These are phyloP conservation scores for Oreonectes daqikongensis DNA, from an alignment of 2,797 vertebrate species.

Conservation along the genomic window DNA sequence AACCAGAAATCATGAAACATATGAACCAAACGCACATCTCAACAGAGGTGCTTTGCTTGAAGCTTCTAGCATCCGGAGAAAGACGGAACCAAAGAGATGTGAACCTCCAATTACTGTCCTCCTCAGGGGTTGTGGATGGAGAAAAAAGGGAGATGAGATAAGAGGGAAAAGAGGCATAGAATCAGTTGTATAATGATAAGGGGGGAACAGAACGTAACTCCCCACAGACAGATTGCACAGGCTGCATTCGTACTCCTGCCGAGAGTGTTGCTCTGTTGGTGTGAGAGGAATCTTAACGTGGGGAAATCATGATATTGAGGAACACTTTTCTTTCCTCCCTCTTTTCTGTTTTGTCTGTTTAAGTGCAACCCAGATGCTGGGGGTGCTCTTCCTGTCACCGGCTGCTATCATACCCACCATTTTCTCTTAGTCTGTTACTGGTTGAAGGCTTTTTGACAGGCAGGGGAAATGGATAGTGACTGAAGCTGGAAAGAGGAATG, in stretches of 20 bases:
- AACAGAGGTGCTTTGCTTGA: background rate
- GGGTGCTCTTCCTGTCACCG: slow-evolving; percentile 8
- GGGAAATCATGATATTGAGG: slow-evolving; percentile 68
- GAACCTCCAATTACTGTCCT: slow-evolving; percentile 45
- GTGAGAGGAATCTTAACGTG: slow-evolving; percentile 74
- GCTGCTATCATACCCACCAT: background rate
- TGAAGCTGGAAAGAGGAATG: slow-evolving; percentile 14
- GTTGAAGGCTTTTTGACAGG: slow-evolving; percentile 37
- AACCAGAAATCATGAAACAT: background rate
- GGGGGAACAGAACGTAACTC: slow-evolving; percentile 42
- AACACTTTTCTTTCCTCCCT: slow-evolving; percentile 13
- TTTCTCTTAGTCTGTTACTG: slow-evolving; percentile 20
- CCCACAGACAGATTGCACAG: slow-evolving; percentile 46
- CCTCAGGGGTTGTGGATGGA: slow-evolving; percentile 42
- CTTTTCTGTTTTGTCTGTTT: slow-evolving; percentile 38
- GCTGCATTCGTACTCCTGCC: slow-evolving; percentile 45
- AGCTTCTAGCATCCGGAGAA: background rate
- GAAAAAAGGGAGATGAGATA: slow-evolving; percentile 41
- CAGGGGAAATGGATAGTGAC: slow-evolving; percentile 35
- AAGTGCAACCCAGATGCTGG: slow-evolving; percentile 35
- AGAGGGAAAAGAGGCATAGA: slow-evolving; percentile 52
- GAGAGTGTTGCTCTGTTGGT: slow-evolving; percentile 34
- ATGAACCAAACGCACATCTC: background rate
- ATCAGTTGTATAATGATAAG: slow-evolving; percentile 44
- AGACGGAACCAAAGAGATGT: slow-evolving; percentile 12